Evolutionary conservation across 1,140 invertebrate genomes (phyloP).

Genomic region (Tachypleus tridentatus): DNA sequence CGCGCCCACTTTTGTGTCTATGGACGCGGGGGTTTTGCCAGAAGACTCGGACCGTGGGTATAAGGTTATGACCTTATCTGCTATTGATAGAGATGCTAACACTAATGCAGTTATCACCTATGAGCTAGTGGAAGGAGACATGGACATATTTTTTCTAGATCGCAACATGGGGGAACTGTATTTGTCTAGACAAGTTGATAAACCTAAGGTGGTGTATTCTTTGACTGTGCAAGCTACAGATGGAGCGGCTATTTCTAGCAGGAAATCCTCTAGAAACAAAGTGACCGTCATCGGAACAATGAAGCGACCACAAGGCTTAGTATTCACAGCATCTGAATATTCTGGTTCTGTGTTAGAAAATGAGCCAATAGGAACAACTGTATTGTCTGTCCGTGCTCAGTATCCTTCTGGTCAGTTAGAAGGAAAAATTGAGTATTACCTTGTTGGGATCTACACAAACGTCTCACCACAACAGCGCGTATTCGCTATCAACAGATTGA

Average conservation of each 20-base stretch:
- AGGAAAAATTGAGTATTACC: conserved; percentile 58
- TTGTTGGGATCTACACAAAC: conserved; percentile 65
- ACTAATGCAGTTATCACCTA: conserved; percentile 86
- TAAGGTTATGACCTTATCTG: conserved; percentile 58
- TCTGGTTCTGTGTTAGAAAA: conserved; percentile 67
- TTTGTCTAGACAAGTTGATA: conserved; percentile 43
- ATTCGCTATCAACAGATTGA: conserved; percentile 73
- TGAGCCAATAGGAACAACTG: conserved; percentile 65
- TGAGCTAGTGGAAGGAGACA: conserved; percentile 56
- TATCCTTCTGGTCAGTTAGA: conserved; percentile 34
- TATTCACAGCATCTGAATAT: conserved; percentile 37
- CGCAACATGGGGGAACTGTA: conserved; percentile 60
- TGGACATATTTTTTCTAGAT: conserved; percentile 61
- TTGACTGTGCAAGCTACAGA: conserved; percentile 78
- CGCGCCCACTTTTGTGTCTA: conserved; percentile 78
- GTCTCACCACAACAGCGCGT: conserved; percentile 60
- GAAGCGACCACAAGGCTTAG: conserved; percentile 40
- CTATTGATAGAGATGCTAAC: conserved; percentile 68
- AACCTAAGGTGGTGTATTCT: conserved; percentile 58
- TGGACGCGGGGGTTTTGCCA: conserved; percentile 69
- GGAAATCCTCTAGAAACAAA: conserved; percentile 69
- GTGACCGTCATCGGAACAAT: conserved; percentile 56
- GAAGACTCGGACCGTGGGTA: conserved; percentile 36
- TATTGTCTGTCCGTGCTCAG: conserved; percentile 61
- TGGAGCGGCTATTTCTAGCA: conserved; percentile 71